Conservation (phyloP, 30 jellyfish, hydroid and myxozoan species). For the Turritopsis dohrnii region DNA sequence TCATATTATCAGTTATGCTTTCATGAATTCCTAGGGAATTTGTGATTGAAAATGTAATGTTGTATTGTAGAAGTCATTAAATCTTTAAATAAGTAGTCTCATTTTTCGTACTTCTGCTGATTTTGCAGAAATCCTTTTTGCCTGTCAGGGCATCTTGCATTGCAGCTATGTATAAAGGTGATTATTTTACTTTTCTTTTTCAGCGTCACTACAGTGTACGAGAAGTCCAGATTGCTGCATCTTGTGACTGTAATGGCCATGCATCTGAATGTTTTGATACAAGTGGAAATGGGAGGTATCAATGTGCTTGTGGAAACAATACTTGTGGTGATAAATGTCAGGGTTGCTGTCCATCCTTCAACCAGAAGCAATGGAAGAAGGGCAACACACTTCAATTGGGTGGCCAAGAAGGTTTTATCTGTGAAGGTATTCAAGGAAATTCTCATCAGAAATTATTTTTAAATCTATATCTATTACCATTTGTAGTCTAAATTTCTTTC, state of each 20-base stretch:
- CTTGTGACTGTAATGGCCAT: constrained; percentile 85
- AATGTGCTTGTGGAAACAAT: constrained; percentile 68
- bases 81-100: too few species aligned
- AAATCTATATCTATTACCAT: too few species aligned
- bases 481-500: too few species aligned
- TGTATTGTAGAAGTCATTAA: too few species aligned
- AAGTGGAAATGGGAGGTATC: constrained; percentile 40
- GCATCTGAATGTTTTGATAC: constrained; percentile 63
- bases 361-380: constrained; percentile 72
- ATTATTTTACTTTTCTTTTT: background rate
- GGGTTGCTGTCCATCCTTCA: constrained; percentile 71
- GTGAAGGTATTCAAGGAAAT: constrained; percentile 44
- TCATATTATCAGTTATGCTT: too few species aligned
- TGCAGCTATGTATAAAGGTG: too few species aligned
- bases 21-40: too few species aligned
- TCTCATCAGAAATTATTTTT: too few species aligned
- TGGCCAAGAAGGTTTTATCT: constrained; percentile 57
- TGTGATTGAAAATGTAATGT: too few species aligned
- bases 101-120: too few species aligned
- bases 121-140: too few species aligned
- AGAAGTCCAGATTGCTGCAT: constrained; percentile 55
- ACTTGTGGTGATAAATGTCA: constrained; percentile 84
- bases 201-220: constrained; percentile 79
- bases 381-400: constrained; percentile 64
- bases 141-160: too few species aligned